These are phyloP conservation scores for Rhabdomys dilectus DNA, from an alignment of 2,113 vertebrate species.

Conservation along the genomic window DNA sequence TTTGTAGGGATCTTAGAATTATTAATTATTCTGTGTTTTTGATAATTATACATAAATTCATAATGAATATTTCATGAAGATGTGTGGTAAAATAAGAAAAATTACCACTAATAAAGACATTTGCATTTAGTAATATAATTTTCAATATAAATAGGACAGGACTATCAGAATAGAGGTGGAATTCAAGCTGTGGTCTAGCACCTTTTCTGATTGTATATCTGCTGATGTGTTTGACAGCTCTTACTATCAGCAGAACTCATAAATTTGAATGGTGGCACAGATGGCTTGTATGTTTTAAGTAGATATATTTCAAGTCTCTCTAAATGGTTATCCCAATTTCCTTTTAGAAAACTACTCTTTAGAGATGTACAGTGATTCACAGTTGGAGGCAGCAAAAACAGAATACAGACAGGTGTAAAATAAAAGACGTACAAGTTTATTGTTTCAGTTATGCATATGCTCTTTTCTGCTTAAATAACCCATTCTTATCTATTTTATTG, in stretches of 20 bases:
- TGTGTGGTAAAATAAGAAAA: constrained; percentile 21
- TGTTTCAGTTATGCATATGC: neutral
- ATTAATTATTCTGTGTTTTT: neutral
- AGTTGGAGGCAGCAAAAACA: neutral
- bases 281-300: neutral
- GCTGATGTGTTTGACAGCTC: neutral
- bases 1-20: neutral
- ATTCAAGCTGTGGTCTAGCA: neutral
- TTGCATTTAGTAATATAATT: neutral
- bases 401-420: neutral
- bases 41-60: neutral
- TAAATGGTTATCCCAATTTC: constrained; percentile 5
- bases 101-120: neutral
- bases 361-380: neutral
- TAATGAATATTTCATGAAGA: neutral
- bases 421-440: neutral
- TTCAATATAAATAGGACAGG: neutral
- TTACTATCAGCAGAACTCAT: neutral
- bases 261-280: neutral
- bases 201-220: neutral
- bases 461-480: neutral
- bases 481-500: neutral
- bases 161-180: neutral
- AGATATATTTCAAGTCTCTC: neutral
- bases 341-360: neutral